Evolutionary conservation across 2,888 invertebrate genomes (phyloP).

Genomic region (Dascillus cervinus): DNA sequence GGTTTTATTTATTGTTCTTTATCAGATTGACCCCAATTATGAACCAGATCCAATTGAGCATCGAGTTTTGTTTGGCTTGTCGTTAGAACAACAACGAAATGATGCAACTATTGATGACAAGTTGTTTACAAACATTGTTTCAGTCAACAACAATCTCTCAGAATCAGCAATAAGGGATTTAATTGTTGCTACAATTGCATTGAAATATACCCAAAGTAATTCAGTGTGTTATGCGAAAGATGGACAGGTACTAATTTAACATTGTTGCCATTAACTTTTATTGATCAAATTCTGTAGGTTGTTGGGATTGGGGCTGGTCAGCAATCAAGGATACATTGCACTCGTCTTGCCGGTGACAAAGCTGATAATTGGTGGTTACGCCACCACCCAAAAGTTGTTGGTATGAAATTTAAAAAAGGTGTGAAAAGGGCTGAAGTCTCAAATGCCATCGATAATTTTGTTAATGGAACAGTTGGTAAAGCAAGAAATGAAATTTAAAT

Average conservation of each 20-base stretch:
- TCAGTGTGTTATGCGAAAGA: slow-evolving; percentile 95
- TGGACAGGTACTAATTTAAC: slow-evolving; percentile 58
- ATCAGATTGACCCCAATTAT: slow-evolving; percentile 75
- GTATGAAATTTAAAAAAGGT: slow-evolving; percentile 77
- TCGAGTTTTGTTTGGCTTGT: slow-evolving; percentile 75
- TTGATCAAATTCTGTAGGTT: slow-evolving; percentile 37
- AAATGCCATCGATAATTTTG: slow-evolving; percentile 93
- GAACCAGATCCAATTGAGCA: slow-evolving; percentile 75
- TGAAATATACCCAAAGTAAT: slow-evolving; percentile 98
- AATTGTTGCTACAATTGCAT: slow-evolving; percentile 89
- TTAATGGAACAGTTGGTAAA: slow-evolving; percentile 86
- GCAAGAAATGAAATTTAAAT: no score
- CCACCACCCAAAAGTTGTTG: slow-evolving; percentile 78
- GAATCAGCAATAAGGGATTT: slow-evolving; percentile 77
- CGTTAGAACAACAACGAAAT: slow-evolving; percentile 83
- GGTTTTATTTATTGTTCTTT: slow-evolving; percentile 2
- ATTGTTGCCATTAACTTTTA: not conserved
- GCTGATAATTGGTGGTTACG: slow-evolving; percentile 98
- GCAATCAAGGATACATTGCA: slow-evolving; percentile 97
- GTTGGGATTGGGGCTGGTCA: slow-evolving; percentile 99
- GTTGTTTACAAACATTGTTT: slow-evolving; percentile 76
- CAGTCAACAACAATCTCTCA: slow-evolving; percentile 59
- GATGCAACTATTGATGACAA: slow-evolving; percentile 72
- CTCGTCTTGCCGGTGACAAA: slow-evolving; percentile 93
- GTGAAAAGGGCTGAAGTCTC: slow-evolving; percentile 87